Evolutionary conservation across 1,140 invertebrate genomes (phyloP).

Genomic region (Musca domestica): DNA sequence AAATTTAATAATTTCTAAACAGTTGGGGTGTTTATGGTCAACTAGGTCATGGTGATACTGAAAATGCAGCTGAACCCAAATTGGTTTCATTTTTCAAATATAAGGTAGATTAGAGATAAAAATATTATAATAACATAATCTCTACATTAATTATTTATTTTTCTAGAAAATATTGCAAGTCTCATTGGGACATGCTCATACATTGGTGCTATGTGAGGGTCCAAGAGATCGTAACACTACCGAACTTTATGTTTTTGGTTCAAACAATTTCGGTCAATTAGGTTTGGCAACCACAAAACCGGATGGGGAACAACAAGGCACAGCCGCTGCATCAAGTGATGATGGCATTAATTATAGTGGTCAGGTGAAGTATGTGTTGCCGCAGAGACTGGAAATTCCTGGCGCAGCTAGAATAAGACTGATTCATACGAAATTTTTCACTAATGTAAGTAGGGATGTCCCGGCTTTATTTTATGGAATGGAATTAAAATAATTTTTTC

Average conservation of each 20-base stretch:
- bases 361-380: constrained; percentile 54
- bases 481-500: too few species aligned
- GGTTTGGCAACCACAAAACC: constrained; percentile 60
- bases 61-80: constrained; percentile 64
- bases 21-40: constrained; percentile 83
- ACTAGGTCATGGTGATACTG: constrained; percentile 71
- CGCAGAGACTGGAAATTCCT: constrained; percentile 57
- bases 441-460: constrained; percentile 65
- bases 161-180: constrained; percentile 58
- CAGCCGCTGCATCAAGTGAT: constrained; percentile 28
- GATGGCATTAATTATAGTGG: constrained; percentile 38
- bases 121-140: not conserved
- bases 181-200: constrained; percentile 74
- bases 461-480: too few species aligned
- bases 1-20: not conserved
- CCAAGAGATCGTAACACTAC: constrained; percentile 46
- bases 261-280: constrained; percentile 76
- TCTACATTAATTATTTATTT: not conserved
- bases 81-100: constrained; percentile 57
- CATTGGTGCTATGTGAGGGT: constrained; percentile 59
- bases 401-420: constrained; percentile 60
- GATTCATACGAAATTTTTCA: constrained; percentile 77
- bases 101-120: constrained; percentile 46
- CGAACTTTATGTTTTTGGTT: constrained; percentile 73
- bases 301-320: constrained; percentile 53